Conservation (phyloP, 2,113 vertebrate species). For the Macroglossus sobrinus region DNA sequence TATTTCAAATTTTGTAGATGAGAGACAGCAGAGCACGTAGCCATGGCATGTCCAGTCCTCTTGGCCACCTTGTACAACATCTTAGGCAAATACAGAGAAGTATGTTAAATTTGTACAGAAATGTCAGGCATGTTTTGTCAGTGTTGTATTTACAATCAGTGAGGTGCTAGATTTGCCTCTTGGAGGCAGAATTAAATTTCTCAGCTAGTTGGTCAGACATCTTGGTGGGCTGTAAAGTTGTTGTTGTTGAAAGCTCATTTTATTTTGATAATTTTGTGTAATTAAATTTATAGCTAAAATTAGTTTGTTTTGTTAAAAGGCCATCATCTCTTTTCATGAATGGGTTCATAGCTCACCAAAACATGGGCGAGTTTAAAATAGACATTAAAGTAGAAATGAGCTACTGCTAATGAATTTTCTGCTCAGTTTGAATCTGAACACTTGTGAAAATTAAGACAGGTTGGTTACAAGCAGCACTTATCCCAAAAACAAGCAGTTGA, state of each 20-base stretch:
- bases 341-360: neutral
- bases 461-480: constrained; percentile 40
- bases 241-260: constrained; percentile 30
- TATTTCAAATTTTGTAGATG: neutral
- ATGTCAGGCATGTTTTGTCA: neutral
- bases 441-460: constrained; percentile 37
- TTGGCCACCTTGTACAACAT: neutral
- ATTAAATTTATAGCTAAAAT: constrained; percentile 23
- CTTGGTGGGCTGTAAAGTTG: neutral
- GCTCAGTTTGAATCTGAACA: neutral
- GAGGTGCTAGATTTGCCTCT: neutral
- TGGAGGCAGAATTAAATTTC: neutral
- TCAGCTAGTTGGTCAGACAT: neutral
- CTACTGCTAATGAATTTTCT: constrained; percentile 33
- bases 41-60: neutral
- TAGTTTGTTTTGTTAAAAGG: constrained; percentile 16
- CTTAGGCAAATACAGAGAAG: neutral
- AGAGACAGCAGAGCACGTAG: neutral
- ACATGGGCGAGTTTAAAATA: constrained; percentile 35
- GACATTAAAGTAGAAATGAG: constrained; percentile 36
- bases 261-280: constrained; percentile 26
- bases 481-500: neutral
- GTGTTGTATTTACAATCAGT: neutral
- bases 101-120: neutral
- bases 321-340: neutral